Evolutionary conservation across 2,888 invertebrate species (phyloP), one percentile per base, ranked within the genome.

Genomic region (Melanostoma mellinum): DNA sequence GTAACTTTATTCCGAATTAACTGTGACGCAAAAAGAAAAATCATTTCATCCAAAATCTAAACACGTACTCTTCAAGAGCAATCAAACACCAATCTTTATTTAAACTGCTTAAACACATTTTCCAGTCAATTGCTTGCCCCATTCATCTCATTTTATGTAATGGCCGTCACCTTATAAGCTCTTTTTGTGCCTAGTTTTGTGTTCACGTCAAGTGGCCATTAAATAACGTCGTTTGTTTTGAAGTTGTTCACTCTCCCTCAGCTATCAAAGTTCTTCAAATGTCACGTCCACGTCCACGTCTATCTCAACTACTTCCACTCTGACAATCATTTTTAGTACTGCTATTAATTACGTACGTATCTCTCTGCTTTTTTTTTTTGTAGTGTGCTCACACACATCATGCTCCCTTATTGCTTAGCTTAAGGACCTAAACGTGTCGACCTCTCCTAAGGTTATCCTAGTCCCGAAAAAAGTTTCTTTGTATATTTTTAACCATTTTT

Each of bases 241-340:
- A 63, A 63, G 38, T 63, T 46, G 4, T 9, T 9, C 6, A 2
- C 30, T 30, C 44, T 4, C 8, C 35, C 36, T 3, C 52, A 36
- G 5, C 10, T 20, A 60, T 60, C 48, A 63, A 63, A 50, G 50
- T 50, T 56, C 30, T 38, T 38, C 30, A 63, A 67, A 53, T 42
- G 40, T 67, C 67, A 67, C 65, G 67, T 67, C 40, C 40, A 44
- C 32, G 20, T 36, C 6, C 20, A 33, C 30, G 44, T 52, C 58
- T 52, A 35, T 44, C 55, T 48, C 30, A 61, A 56, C 74, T 61
- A 36, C 60, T 40, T 46, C 53, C 53, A 42, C 74, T 68, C 61
- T 74, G 42, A 68, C 56, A 74, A 44, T 74, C 61, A 56, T 52
- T 75, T 75, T 79, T 74, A 63, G 48, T 63, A 63, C 69, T 56